phyloP scores from a whole-genome alignment of 37 sponge, comb jelly and placozoan genomes.

The Diacarnus erythraeanus region DNA sequence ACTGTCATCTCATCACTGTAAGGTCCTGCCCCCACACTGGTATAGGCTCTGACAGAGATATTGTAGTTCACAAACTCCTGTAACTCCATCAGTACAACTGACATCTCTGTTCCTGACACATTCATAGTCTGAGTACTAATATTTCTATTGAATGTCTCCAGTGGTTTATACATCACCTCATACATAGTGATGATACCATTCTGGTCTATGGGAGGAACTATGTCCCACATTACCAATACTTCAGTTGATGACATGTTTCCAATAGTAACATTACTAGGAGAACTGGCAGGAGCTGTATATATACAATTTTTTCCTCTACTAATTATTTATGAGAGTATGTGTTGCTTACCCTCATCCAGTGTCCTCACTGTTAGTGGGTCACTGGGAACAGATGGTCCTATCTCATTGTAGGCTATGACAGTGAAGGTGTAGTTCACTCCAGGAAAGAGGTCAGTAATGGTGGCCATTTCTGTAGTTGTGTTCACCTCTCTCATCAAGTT shows the following conservation, averaged over 20 bases:
- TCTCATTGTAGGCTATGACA: slow-evolving; percentile 54
- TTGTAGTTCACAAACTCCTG: slow-evolving; percentile 23
- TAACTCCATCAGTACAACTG: background rate
- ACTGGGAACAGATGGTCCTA: slow-evolving; percentile 36
- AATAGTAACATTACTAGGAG: slow-evolving; percentile 2
- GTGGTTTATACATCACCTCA: slow-evolving; percentile 24
- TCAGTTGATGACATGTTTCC: background rate
- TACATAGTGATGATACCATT: slow-evolving; percentile 42
- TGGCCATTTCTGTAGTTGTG: background rate
- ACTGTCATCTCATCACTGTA: slow-evolving; percentile 1
- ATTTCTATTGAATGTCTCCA: background rate
- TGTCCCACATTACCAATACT: slow-evolving; percentile 16
- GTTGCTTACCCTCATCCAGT: slow-evolving; percentile 40
- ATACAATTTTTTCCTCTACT: too few species aligned
- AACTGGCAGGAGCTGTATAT: too few species aligned
- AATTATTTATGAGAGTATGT: too few species aligned
- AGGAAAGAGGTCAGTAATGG: slow-evolving; percentile 37
- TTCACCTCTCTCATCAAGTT: background rate
- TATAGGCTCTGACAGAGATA: slow-evolving; percentile 36
- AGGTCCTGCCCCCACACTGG: slow-evolving; percentile 36
- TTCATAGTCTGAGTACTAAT: background rate
- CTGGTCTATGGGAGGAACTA: slow-evolving; percentile 17
- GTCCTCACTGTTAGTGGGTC: slow-evolving; percentile 9
- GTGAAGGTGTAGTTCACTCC: slow-evolving; percentile 45
- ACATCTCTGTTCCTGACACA: background rate